Conservation (phyloP, 2,797 vertebrate genomes). For the Staurois parvus region DNA sequence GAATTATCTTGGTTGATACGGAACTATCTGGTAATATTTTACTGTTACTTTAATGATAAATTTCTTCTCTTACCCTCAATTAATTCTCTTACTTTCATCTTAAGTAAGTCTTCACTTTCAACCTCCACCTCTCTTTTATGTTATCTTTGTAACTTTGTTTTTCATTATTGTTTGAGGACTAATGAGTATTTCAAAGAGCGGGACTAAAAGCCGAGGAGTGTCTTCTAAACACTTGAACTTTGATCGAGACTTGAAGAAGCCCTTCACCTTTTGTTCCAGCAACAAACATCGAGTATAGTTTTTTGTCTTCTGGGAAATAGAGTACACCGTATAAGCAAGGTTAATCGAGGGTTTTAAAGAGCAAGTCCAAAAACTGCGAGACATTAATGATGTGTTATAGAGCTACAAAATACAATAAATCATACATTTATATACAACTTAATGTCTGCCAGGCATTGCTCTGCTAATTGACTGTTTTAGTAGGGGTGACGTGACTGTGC, state of each 20-base stretch:
- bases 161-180: constrained; percentile 33
- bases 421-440: no score
- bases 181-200: constrained; percentile 36
- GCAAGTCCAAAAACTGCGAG: neutral
- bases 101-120: constrained; percentile 9
- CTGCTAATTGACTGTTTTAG: no score
- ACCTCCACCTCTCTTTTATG: constrained; percentile 3
- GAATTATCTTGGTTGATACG: no score
- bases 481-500: no score
- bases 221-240: constrained; percentile 26
- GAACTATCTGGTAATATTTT: neutral
- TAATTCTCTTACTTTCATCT: constrained; percentile 15
- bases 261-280: constrained; percentile 50
- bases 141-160: constrained; percentile 23
- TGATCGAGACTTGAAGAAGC: constrained; percentile 24
- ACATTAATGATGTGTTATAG: no score
- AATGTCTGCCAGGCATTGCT: no score
- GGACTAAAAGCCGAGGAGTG: constrained; percentile 17
- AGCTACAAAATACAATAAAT: no score
- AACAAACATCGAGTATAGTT: neutral
- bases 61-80: constrained; percentile 1
- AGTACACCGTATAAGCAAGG: neutral
- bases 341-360: neutral
- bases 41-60: neutral
- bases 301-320: constrained; percentile 18